Evolutionary conservation across 1,140 invertebrate genomes (phyloP).

Genomic region (Phocides pigmalion): DNA sequence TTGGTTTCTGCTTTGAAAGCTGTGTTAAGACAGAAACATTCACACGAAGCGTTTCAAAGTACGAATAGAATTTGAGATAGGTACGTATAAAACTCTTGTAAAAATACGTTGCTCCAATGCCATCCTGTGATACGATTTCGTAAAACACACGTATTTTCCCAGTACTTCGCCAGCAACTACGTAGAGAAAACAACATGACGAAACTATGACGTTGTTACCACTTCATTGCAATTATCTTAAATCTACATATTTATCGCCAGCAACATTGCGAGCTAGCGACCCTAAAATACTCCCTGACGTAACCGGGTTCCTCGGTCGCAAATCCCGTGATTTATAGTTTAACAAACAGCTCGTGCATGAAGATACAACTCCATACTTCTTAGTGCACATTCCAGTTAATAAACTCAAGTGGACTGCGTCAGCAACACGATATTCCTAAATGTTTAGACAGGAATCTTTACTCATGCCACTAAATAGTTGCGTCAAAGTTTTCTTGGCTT

Average conservation of each 20-base stretch:
- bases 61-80: too few relatives aligned
- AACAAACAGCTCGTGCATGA: not conserved
- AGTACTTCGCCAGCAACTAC: not conserved
- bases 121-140: not conserved
- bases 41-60: too few relatives aligned
- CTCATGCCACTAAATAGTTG: not conserved
- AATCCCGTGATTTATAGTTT: conserved; percentile 2
- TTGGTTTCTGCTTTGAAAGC: too few relatives aligned
- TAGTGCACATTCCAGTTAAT: not conserved
- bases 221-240: conserved; percentile 2
- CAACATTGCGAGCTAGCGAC: not conserved
- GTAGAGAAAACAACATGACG: not conserved
- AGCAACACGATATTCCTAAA: not conserved
- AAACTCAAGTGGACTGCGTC: conserved; percentile 12
- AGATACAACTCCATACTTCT: conserved; percentile 1
- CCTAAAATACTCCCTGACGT: conserved; percentile 9
- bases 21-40: too few relatives aligned
- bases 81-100: too few relatives aligned
- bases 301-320: not conserved
- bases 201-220: not conserved
- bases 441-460: not conserved
- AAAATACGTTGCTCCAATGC: too few relatives aligned
- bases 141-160: not conserved
- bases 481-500: not conserved
- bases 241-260: not conserved